Base-by-base conservation (phyloP, 2,888 invertebrate genomes). In the Oscheius sp. region DNA sequence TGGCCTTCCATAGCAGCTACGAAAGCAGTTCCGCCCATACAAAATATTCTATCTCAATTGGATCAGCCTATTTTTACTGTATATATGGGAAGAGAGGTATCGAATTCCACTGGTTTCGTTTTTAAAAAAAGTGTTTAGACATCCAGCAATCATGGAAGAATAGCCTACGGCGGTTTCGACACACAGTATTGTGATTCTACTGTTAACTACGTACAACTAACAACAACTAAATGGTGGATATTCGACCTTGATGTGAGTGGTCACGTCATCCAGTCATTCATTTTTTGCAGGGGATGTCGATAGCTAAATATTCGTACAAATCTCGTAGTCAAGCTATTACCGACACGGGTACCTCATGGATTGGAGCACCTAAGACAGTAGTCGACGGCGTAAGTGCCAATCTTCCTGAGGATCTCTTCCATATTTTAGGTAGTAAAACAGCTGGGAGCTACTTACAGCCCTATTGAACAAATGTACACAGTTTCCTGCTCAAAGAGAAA, bases 21-120 rank as follows among this genome's bases (percentile, higher is more conserved):
- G 1, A 45, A 21, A 21, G 74, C 97, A 66, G 91, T 91, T 46
- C 96, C 98, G 0, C 94, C 96, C 66, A 96, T 99, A 89, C 93
- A 96, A 90, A 93, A 93, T 89, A 94, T 98, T 93, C 92, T 94
- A 74, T 90, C 92, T 56, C 96, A 97, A 90, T 82, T 90, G 1
- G 81, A 85, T n/a, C 88, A 91, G 83, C 93, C 95, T 0, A 90
- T 96, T 55, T 98, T 99, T 91, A 96, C 96, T 27, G 98, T 99
- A 91, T 99, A 95, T 89, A 91, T 99, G 74, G 95, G 85, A 75
- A 78, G 76, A 45, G 76, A 76, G 66, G 66, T 68, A 43, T 52
- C 13, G 7, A 18, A 41, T 49, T 2, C 9, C 5, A 35, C 35
- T 35, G 35, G n/a, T n/a, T n/a, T 43, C 6, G 9, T 12, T 18